Evolutionary conservation across 2,797 vertebrate genomes (phyloP), one percentile per base, ranked within the genome.

Genomic region (Chanos chanos): DNA sequence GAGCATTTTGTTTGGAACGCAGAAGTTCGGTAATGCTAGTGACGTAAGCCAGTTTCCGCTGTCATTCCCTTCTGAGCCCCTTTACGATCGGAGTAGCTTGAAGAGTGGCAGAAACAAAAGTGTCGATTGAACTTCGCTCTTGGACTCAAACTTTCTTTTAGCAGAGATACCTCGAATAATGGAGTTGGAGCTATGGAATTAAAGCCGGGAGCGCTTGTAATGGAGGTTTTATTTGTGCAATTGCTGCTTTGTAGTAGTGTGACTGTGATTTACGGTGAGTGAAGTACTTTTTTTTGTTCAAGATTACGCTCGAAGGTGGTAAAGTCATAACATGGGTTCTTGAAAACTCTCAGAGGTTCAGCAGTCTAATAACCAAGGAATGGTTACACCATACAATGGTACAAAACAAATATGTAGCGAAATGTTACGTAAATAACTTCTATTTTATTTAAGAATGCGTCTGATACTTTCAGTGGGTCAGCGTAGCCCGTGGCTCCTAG

Each of bases 1-100:
- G 33, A 31, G 31, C 31, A 33, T 33, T 33, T 34, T 34, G 34
- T 34, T 34, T 34, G 34, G 31, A 34, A 4, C 33, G 4, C 34
- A 33, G 5, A 3, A 33, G 33, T n/a, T 34, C 31, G n/a, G n/a
- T n/a, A n/a, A n/a, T n/a, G n/a, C n/a, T 41, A 51, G 31, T 88
- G 86, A 87, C 87, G 86, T 87, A 77, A 80, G 57, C 44, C 49
- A 16, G 71, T 76, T 81, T 79, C 81, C 77, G 69, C 81, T 81
- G 75, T 78, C 81, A 77, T 64, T 69, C 77, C 64, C 65, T 27
- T 61, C 16, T 15, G 68, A 37, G 39, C 68, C 57, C 67, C 61
- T 70, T 72, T 60, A 69, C 64, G 68, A 69, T 50, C 65, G 75
- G 30, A 77, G 73, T 75, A 67, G 71, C 73, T 78, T 75, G 74